These are phyloP conservation scores for Furnarius figulus DNA, from an alignment of 2,113 vertebrate genomes.

Conservation along the genomic window DNA sequence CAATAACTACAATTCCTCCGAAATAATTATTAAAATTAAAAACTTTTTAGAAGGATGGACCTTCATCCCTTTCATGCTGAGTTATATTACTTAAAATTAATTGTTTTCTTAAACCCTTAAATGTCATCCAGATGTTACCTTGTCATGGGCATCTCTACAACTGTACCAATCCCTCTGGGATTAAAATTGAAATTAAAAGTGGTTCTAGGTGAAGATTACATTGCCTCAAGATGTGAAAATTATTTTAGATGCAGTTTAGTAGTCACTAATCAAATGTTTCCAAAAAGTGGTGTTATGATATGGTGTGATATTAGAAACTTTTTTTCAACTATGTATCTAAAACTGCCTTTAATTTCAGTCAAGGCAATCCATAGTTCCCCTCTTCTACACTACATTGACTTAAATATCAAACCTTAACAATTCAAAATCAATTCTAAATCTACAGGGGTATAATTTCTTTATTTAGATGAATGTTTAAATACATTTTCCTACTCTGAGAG, in stretches of 20 bases:
- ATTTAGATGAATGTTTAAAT: not conserved
- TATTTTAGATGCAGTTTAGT: not conserved
- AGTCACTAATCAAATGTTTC: not conserved
- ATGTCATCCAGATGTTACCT: not conserved
- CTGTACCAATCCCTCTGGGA: not conserved
- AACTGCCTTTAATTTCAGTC: not conserved
- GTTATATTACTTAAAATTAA: not conserved
- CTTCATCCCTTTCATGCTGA: not conserved
- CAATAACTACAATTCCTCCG: not conserved
- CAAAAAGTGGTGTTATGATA: not conserved
- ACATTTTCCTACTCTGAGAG: not conserved
- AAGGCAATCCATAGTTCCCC: not conserved
- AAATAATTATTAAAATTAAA: slow-evolving; percentile 10
- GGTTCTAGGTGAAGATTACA: not conserved
- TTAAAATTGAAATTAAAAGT: not conserved
- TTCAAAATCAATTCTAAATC: not conserved
- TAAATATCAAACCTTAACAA: not conserved
- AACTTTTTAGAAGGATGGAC: not conserved
- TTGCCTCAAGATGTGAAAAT: not conserved
- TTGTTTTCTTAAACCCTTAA: not conserved
- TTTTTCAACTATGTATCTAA: not conserved
- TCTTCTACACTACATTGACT: not conserved
- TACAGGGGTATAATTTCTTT: not conserved
- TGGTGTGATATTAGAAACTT: not conserved
- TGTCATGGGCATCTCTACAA: not conserved